phyloP scores from a whole-genome alignment of 2,797 vertebrate genomes.

The Helostoma temminkii region DNA sequence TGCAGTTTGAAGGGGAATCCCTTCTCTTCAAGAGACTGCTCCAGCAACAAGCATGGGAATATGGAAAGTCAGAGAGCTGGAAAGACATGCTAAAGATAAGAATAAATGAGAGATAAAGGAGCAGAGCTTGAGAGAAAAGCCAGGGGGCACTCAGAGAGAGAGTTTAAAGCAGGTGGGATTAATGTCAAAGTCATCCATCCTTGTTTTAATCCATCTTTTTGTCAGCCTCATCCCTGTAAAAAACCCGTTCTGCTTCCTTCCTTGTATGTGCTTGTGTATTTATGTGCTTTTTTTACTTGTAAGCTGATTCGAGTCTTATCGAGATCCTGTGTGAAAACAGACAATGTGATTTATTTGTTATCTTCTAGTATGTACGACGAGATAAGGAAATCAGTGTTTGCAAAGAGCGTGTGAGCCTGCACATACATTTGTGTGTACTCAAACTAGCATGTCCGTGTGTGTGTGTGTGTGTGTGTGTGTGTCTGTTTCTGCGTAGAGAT shows the following conservation, averaged over 20 bases:
- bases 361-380: conserved; percentile 76
- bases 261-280: conserved; percentile 17
- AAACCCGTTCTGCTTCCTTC: conserved; percentile 15
- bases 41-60: conserved; percentile 38
- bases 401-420: background rate
- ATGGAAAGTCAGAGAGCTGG: conserved; percentile 51
- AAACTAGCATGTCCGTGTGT: background rate
- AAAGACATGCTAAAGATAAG: conserved; percentile 55
- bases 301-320: conserved; percentile 84
- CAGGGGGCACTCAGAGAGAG: conserved; percentile 25
- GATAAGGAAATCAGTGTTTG: conserved; percentile 76
- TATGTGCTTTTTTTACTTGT: conserved; percentile 38
- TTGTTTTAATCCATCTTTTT: conserved; percentile 45
- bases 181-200: conserved; percentile 64
- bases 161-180: conserved; percentile 54
- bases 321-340: conserved; percentile 79
- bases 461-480: conserved; percentile 9
- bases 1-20: conserved; percentile 32
- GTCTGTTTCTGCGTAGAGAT: conserved; percentile 44
- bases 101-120: conserved; percentile 49
- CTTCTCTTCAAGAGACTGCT: conserved; percentile 17
- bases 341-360: conserved; percentile 78
- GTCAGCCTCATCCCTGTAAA: conserved; percentile 22
- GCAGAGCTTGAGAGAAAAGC: conserved; percentile 31
- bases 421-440: conserved; percentile 15